Percentiles rank a stretch among this genome's conserved stretches.
Evolutionary conservation across 2,888 invertebrate species (phyloP).

Genomic region (Tachystola acroxantha): DNA sequence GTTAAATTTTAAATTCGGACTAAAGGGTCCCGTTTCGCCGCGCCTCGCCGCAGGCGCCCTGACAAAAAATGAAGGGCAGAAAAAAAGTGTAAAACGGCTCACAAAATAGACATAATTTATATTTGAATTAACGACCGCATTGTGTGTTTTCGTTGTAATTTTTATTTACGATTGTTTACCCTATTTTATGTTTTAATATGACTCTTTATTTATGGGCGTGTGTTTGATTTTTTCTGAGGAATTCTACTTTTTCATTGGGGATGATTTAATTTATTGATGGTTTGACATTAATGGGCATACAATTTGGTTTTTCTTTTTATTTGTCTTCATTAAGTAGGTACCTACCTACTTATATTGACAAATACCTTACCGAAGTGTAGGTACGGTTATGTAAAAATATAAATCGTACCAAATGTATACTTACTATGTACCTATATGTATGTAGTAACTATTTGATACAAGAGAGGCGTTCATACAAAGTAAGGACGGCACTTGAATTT

Average conservation of each 20-base stretch:
- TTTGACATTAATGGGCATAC: constrained; percentile 39
- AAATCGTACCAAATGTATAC: no score
- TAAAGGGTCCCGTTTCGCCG: constrained; percentile 62
- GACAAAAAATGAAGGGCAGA: constrained; percentile 51
- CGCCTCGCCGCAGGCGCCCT: constrained; percentile 56
- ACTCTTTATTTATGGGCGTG: constrained; percentile 54
- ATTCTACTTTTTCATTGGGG: constrained; percentile 43
- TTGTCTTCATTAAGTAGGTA: no score
- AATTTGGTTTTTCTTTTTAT: constrained; percentile 16
- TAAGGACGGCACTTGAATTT: no score
- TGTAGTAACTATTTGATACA: no score
- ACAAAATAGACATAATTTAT: constrained; percentile 73
- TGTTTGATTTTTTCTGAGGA: constrained; percentile 43
- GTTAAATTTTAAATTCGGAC: constrained; percentile 48
- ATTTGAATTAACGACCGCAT: constrained; percentile 63
- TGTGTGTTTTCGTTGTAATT: constrained; percentile 70
- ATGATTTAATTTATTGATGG: constrained; percentile 56
- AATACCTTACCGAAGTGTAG: no score
- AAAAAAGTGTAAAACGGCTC: constrained; percentile 69
- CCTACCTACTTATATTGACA: no score
- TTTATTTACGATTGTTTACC: constrained; percentile 77
- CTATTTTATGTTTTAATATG: constrained; percentile 77
- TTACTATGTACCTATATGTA: no score
- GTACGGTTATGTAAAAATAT: no score
- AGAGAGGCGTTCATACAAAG: no score